Percentiles rank a stretch among this genome's conserved stretches.
Conservation (phyloP, 2,797 vertebrate genomes). For the Dryobates pubescens region DNA sequence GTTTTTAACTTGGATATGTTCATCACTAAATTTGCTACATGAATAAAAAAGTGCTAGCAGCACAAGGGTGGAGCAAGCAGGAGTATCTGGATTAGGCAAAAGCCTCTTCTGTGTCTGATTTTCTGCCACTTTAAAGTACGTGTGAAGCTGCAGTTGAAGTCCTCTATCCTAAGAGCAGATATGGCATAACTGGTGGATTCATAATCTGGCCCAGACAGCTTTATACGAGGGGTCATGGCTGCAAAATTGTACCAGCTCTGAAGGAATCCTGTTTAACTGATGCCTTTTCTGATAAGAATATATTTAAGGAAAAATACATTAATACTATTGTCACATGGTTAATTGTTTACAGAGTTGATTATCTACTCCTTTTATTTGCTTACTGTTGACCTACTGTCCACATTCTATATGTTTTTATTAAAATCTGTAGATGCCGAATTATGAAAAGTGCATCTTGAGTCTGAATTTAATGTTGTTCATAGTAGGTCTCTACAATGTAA, state of each 20-base stretch:
- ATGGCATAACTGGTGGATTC: background rate
- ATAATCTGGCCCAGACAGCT: background rate
- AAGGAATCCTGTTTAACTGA: background rate
- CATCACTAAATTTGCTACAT: background rate
- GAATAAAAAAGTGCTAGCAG: background rate
- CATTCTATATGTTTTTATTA: background rate
- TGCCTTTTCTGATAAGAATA: background rate
- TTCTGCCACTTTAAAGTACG: background rate
- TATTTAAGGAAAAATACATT: background rate
- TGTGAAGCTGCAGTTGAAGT: background rate
- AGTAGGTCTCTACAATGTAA: background rate
- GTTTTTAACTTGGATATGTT: background rate
- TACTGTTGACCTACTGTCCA: background rate
- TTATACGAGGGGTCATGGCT: background rate
- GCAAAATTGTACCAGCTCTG: background rate
- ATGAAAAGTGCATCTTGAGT: background rate
- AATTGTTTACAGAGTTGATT: background rate
- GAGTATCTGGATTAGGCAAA: background rate
- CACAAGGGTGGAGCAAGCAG: background rate
- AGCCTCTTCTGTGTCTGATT: background rate
- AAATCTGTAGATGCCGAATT: background rate
- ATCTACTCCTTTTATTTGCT: background rate
- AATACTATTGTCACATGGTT: background rate
- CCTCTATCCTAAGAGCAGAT: background rate
- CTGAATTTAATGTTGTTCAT: constrained; percentile 7